Evolutionary conservation across 1,140 invertebrate genomes (phyloP), one percentile per base, ranked within the genome.

Genomic region (Drosophila sulfurigaster): DNA sequence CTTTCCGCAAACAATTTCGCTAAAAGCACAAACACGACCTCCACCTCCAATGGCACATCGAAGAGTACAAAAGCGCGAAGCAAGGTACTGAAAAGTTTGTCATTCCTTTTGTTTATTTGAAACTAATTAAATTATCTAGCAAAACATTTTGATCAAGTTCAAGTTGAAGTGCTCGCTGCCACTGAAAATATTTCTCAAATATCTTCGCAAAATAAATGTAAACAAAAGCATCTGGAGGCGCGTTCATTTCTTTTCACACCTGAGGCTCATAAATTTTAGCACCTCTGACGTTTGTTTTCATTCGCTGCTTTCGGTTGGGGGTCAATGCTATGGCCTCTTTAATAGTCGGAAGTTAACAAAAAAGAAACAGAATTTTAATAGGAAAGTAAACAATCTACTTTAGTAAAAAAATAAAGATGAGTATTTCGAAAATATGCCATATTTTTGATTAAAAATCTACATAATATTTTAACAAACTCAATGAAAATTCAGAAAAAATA

Each of bases 71-170:
- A 25, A 38, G 38, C 11, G 15, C 16, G 38, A 43, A 66, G 45
- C 46, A 43, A 66, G 45, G 16, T 64, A 52, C 38, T 63, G 46
- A 20, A 65, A 68, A 59, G 28, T 71, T 71, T 72, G 52, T 51
- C 45, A 64, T 78, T 79, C 25, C 45, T 56, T 81, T 80, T 77
- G 68, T 80, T 75, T 78, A 62, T 83, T 80, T 71, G n/a, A 54
- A 70, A 56, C 45, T 63, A 78, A 82, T 87, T 75, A 70, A 87
- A 81, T 81, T 81, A 72, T 56, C 78, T 67, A 67, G 48, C 52
- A 54, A 48, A 49, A 72, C 51, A 72, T 49, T 72, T 52, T 66
- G 66, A 67, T 73, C 83, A 87, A 87, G 83, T 87, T 87, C 83
- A 87, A 87, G 83, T 87, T 87, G 70, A 88, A 78, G 60, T 78